Conservation (phyloP, 1,140 invertebrate species). For the Lerema accius region DNA sequence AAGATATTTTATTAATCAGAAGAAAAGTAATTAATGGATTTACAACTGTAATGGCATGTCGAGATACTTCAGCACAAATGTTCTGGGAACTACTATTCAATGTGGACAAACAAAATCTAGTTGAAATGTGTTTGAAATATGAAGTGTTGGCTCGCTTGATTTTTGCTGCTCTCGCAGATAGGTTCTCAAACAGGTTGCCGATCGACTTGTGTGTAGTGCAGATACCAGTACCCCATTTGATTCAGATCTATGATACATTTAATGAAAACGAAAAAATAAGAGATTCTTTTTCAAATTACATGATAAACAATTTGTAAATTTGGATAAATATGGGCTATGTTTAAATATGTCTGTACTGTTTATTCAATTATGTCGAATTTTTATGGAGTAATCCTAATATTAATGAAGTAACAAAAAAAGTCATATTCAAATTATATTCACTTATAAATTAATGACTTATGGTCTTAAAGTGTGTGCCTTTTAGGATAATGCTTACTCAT, state of each 20-base stretch:
- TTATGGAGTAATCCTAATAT: too few species aligned
- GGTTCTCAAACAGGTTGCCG: constrained; percentile 59
- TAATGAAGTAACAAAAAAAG: too few species aligned
- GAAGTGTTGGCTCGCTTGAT: constrained; percentile 77
- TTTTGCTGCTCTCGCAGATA: constrained; percentile 83
- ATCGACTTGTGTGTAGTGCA: not conserved
- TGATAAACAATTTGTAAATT: too few species aligned
- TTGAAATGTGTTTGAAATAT: constrained; percentile 73
- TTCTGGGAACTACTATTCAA: constrained; percentile 79
- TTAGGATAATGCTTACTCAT: too few species aligned
- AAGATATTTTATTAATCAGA: constrained; percentile 38
- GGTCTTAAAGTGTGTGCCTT: too few species aligned
- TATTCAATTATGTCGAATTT: too few species aligned
- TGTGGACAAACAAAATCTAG: constrained; percentile 68
- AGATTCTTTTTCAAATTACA: too few species aligned
- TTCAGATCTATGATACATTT: not conserved
- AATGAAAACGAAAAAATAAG: too few species aligned
- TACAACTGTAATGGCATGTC: constrained; percentile 68
- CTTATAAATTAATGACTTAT: too few species aligned
- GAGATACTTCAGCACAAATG: constrained; percentile 59
- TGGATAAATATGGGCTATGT: too few species aligned
- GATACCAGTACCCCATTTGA: not conserved
- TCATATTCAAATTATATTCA: too few species aligned
- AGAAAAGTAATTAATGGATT: constrained; percentile 76
- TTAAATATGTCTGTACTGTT: too few species aligned